phyloP scores from a whole-genome alignment of 1,140 invertebrate species.

The Aphaenogaster ashmeadi region DNA sequence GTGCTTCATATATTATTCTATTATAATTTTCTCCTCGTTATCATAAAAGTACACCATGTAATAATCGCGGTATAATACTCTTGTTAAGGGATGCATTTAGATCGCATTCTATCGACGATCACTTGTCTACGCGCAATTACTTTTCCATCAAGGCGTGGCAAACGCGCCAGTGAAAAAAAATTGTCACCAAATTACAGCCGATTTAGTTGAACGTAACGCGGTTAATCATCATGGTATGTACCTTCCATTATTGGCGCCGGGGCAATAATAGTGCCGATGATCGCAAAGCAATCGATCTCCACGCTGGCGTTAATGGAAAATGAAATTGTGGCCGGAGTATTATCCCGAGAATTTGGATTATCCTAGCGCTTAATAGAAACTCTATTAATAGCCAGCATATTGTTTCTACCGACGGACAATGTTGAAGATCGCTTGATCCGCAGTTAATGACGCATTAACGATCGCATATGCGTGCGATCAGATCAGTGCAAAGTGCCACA shows the following conservation, averaged over 20 bases:
- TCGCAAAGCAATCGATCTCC: conserved; percentile 74
- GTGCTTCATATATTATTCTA: background rate
- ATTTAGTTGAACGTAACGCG: conserved; percentile 59
- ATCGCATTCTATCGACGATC: background rate
- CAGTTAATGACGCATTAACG: conserved; percentile 66
- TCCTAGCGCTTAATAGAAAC: conserved; percentile 74
- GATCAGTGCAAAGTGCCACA: conserved; percentile 39
- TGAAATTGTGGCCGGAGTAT: conserved; percentile 76
- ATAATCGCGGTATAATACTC: background rate
- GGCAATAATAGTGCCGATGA: conserved; percentile 68
- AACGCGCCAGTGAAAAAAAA: conserved; percentile 12
- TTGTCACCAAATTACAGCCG: conserved; percentile 51
- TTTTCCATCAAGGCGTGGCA: conserved; percentile 15
- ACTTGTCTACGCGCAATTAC: conserved; percentile 10
- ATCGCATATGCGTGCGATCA: conserved; percentile 27
- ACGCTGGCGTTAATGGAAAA: conserved; percentile 75
- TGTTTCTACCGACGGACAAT: conserved; percentile 71
- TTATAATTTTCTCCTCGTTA: background rate
- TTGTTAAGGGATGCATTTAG: background rate
- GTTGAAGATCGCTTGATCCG: conserved; percentile 64
- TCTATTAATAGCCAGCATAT: conserved; percentile 73
- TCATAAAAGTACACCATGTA: background rate
- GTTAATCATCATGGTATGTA: conserved; percentile 67
- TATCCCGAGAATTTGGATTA: conserved; percentile 76
- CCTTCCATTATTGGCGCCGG: conserved; percentile 46